Conservation (phyloP, 2,888 invertebrate genomes). For the Tiliacea citrago region DNA sequence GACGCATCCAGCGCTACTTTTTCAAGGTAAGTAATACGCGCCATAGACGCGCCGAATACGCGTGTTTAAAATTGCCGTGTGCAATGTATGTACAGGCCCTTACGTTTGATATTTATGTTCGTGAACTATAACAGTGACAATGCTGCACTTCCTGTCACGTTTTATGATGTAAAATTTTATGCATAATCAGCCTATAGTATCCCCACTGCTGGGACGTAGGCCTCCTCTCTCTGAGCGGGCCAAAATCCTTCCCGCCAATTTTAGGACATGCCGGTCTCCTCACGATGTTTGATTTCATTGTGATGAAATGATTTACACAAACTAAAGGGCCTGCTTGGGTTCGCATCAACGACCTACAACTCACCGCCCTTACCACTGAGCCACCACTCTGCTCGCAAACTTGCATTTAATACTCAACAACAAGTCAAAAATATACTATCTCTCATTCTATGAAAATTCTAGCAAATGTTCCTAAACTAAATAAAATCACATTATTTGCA, state of each 20-base stretch:
- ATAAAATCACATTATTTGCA: too few relatives aligned
- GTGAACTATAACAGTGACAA: background rate
- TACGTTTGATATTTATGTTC: background rate
- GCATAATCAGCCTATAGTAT: too few relatives aligned
- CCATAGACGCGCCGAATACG: background rate
- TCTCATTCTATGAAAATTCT: background rate
- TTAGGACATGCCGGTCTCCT: too few relatives aligned
- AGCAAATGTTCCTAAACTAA: background rate
- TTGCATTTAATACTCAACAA: background rate
- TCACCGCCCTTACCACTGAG: too few relatives aligned
- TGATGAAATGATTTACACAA: too few relatives aligned
- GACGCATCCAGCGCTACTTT: background rate
- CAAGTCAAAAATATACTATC: background rate
- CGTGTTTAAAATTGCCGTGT: background rate
- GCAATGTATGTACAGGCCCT: background rate
- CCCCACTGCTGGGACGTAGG: too few relatives aligned
- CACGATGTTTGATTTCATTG: too few relatives aligned
- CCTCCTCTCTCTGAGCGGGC: too few relatives aligned
- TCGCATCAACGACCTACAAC: too few relatives aligned
- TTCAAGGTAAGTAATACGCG: background rate
- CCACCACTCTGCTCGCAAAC: too few relatives aligned
- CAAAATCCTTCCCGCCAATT: too few relatives aligned
- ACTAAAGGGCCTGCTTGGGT: too few relatives aligned
- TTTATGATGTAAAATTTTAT: background rate
- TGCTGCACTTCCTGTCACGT: background rate